A percentile compares a stretch with the other conserved stretches of the same genome.
Conservation (phyloP, 2,888 invertebrate species). For the Drosophila borborema region DNA sequence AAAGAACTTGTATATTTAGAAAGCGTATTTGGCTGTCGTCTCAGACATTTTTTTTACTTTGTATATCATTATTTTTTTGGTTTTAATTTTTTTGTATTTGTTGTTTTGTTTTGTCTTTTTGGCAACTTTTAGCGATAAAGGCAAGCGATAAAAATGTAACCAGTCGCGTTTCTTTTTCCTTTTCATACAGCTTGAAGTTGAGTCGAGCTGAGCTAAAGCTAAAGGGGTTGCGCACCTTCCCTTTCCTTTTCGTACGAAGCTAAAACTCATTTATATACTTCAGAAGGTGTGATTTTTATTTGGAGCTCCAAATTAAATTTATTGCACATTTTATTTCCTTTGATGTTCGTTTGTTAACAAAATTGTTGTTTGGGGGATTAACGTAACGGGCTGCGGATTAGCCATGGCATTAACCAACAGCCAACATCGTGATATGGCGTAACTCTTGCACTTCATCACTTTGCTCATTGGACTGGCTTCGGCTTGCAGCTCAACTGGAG, state of each 20-base stretch:
- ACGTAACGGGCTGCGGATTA: constrained; percentile 73
- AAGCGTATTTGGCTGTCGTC: constrained; percentile 22
- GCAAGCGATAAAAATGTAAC: constrained; percentile 63
- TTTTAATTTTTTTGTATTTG: not conserved
- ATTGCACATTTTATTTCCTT: constrained; percentile 84
- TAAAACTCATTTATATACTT: constrained; percentile 53
- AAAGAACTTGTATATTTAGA: no score
- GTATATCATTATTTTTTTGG: constrained; percentile 2
- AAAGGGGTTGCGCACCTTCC: constrained; percentile 14
- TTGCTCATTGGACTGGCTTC: constrained; percentile 19
- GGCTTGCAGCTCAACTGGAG: constrained; percentile 9
- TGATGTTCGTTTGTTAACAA: constrained; percentile 82
- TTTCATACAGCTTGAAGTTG: constrained; percentile 52
- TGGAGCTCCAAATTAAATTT: constrained; percentile 78
- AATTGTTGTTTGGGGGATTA: constrained; percentile 70
- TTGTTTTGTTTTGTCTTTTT: constrained; percentile 49
- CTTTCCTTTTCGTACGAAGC: constrained; percentile 11
- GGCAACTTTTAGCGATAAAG: constrained; percentile 72
- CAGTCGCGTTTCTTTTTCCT: constrained; percentile 40
- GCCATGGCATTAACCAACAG: constrained; percentile 75
- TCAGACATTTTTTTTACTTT: not conserved
- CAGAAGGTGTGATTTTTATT: constrained; percentile 60
- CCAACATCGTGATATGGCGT: constrained; percentile 76
- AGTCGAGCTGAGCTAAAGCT: constrained; percentile 11
- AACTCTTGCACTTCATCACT: constrained; percentile 78